Evolutionary conservation across 2,113 vertebrate genomes (phyloP).

Genomic region (Bungarus multicinctus): DNA sequence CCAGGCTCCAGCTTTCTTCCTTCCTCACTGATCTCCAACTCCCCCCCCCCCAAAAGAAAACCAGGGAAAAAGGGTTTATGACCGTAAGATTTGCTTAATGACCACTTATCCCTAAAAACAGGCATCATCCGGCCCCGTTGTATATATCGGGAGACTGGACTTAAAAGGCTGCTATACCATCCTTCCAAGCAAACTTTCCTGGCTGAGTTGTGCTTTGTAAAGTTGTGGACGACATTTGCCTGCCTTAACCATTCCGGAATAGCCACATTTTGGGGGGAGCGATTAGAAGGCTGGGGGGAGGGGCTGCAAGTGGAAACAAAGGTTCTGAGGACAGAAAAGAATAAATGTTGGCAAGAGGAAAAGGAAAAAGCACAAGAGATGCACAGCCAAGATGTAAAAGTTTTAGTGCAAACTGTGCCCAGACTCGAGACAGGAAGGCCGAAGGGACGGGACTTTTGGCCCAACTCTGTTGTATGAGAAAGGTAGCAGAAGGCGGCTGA

Average conservation of each 20-base stretch:
- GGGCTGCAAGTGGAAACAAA: neutral
- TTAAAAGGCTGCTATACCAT: too few species aligned
- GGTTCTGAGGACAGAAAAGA: neutral
- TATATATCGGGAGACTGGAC: neutral
- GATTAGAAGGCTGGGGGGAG: neutral
- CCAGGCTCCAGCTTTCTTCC: too few species aligned
- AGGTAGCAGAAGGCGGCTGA: too few species aligned
- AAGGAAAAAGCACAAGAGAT: conserved; percentile 49
- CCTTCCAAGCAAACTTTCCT: too few species aligned
- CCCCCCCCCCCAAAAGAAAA: too few species aligned
- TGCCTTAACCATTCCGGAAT: neutral
- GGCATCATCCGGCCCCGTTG: too few species aligned
- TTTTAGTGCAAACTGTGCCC: conserved; percentile 77
- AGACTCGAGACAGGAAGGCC: conserved; percentile 64
- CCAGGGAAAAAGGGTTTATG: neutral
- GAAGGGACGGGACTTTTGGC: conserved; percentile 13
- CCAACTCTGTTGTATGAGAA: neutral
- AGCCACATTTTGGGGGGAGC: too few species aligned
- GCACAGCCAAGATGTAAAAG: conserved; percentile 76
- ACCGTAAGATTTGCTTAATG: neutral
- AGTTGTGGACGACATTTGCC: too few species aligned
- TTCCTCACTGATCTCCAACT: too few species aligned
- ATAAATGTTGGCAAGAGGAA: conserved; percentile 15
- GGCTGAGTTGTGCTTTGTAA: too few species aligned
- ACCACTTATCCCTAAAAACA: neutral